These are phyloP conservation scores for Arenaria interpres DNA, from an alignment of 2,113 vertebrate species.

Conservation along the genomic window DNA sequence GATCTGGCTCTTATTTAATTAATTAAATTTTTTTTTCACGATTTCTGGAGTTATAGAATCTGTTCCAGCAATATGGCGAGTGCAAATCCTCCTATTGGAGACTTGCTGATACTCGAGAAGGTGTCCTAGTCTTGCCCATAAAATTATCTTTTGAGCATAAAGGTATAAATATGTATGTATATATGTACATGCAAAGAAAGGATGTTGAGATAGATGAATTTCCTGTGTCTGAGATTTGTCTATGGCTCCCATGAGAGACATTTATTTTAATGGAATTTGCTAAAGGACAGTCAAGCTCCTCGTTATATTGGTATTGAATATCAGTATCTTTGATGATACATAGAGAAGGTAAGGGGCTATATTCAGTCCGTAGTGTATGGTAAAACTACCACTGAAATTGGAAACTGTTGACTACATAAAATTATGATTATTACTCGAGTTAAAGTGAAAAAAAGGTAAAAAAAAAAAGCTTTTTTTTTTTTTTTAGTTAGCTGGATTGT, in stretches of 20 bases:
- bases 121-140: not conserved
- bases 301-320: slow-evolving; percentile 32
- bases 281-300: not conserved
- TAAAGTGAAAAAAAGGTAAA: not conserved
- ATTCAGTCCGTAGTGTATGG: not conserved
- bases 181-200: not conserved
- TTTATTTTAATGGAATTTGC: slow-evolving; percentile 42
- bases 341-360: not conserved
- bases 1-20: slow-evolving; percentile 52
- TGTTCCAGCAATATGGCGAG: slow-evolving; percentile 58
- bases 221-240: not conserved
- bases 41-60: slow-evolving; percentile 53
- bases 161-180: not conserved
- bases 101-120: not conserved
- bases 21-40: not conserved
- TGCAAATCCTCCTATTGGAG: slow-evolving; percentile 41
- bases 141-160: not conserved
- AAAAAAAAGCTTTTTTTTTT: not conserved
- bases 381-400: not conserved
- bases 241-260: not conserved
- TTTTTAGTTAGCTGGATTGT: not conserved
- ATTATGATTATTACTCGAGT: not conserved
- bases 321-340: slow-evolving; percentile 39
- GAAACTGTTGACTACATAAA: not conserved
- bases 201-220: not conserved